phyloP scores from a whole-genome alignment of 2,888 invertebrate genomes.

The Hypomecis atomaria region DNA sequence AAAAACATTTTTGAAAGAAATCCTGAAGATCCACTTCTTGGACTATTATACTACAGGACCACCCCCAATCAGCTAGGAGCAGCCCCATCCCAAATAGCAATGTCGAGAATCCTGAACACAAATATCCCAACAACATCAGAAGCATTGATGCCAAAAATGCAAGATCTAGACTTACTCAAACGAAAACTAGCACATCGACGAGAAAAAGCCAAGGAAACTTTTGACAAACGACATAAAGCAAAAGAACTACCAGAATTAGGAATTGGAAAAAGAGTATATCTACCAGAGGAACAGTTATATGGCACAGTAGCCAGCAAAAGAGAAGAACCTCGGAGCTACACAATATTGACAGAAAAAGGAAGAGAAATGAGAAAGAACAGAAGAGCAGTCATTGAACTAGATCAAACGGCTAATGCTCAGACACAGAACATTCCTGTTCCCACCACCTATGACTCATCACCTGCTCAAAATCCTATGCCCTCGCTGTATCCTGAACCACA shows the following conservation, averaged over 20 bases:
- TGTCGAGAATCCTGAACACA: constrained; percentile 8
- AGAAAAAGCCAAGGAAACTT: too few relatives aligned
- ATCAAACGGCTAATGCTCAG: constrained; percentile 1
- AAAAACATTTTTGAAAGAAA: constrained; percentile 18
- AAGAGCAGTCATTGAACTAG: constrained; percentile 5
- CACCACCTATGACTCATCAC: not conserved
- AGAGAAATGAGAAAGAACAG: constrained; percentile 1
- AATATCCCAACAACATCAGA: constrained; percentile 1
- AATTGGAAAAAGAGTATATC: too few relatives aligned
- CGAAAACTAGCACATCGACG: not conserved
- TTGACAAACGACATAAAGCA: not conserved
- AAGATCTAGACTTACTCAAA: too few relatives aligned
- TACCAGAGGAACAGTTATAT: too few relatives aligned
- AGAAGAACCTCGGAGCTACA: not conserved
- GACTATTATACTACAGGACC: constrained; percentile 1
- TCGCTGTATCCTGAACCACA: constrained; percentile 3
- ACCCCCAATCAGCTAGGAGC: constrained; percentile 3
- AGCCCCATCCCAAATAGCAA: constrained; percentile 6
- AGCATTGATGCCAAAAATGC: not conserved
- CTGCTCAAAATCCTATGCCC: not conserved
- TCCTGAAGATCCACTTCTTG: constrained; percentile 7
- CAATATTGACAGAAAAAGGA: not conserved
- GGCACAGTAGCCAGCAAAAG: not conserved
- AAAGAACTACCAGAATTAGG: not conserved
- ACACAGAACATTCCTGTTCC: constrained; percentile 6